Evolutionary conservation across 2,797 vertebrate genomes (phyloP).

Genomic region (Acropternis orthonyx): DNA sequence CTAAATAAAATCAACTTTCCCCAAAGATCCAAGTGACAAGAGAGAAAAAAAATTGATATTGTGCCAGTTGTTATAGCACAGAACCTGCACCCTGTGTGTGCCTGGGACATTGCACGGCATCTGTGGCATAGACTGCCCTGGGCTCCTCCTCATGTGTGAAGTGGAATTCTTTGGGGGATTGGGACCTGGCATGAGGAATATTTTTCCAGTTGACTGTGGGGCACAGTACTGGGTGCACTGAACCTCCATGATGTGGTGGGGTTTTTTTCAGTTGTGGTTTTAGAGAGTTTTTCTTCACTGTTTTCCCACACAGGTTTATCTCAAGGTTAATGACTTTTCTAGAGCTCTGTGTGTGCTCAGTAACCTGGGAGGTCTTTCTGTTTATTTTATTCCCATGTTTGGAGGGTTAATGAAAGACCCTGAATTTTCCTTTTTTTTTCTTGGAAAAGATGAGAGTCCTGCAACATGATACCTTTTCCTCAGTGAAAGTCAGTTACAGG

Average conservation of each 20-base stretch:
- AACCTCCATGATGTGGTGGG: background rate
- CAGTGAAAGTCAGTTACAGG: background rate
- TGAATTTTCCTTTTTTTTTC: background rate
- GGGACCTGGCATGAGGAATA: background rate
- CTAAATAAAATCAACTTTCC: background rate
- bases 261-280: background rate
- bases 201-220: background rate
- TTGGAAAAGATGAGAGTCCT: background rate
- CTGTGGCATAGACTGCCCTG: background rate
- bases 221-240: accelerated
- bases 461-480: background rate
- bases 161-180: background rate
- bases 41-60: background rate
- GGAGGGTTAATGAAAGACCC: background rate
- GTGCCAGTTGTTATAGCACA: background rate
- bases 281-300: background rate
- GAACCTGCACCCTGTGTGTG: background rate
- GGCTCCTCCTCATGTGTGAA: background rate
- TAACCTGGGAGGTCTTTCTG: background rate
- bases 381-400: background rate
- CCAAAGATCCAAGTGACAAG: background rate
- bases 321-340: background rate
- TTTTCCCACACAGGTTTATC: background rate
- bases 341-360: background rate
- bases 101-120: background rate